These are phyloP conservation scores for Polia nebulosa DNA, from an alignment of 2,888 invertebrate genomes.

Conservation along the genomic window DNA sequence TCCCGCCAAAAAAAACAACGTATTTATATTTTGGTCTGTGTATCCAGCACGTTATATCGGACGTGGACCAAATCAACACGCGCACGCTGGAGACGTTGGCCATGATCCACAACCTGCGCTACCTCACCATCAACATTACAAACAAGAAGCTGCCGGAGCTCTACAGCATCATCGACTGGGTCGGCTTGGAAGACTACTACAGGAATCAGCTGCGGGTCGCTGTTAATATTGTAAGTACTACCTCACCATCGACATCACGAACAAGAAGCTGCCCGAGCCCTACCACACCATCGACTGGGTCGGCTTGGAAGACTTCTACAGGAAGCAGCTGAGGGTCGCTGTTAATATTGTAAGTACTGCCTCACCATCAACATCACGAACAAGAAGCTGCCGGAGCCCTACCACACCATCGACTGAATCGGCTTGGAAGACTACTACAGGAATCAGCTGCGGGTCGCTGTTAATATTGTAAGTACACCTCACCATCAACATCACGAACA, in stretches of 20 bases:
- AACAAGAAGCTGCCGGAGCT: constrained; percentile 58
- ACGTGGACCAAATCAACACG: constrained; percentile 79
- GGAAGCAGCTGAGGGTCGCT: constrained; percentile 71
- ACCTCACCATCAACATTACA: constrained; percentile 77
- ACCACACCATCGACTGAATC: constrained; percentile 73
- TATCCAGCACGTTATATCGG: constrained; percentile 80
- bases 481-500: constrained; percentile 75
- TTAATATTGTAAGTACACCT: constrained; percentile 83
- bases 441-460: constrained; percentile 71
- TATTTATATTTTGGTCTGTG: neutral
- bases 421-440: constrained; percentile 64
- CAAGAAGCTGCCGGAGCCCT: constrained; percentile 54
- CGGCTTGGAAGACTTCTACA: constrained; percentile 64
- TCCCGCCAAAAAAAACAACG: too few relatives aligned
- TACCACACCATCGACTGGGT: constrained; percentile 74
- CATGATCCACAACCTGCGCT: constrained; percentile 70
- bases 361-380: constrained; percentile 77
- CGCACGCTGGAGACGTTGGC: constrained; percentile 75
- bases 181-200: constrained; percentile 64
- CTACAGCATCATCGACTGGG: constrained; percentile 74
- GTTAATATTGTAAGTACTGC: constrained; percentile 81
- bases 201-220: constrained; percentile 71
- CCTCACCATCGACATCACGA: constrained; percentile 76
- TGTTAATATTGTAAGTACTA: constrained; percentile 80
- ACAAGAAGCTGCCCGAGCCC: constrained; percentile 55